Base-by-base conservation (phyloP, 2,888 invertebrate species). In the Dryococelus australis region DNA sequence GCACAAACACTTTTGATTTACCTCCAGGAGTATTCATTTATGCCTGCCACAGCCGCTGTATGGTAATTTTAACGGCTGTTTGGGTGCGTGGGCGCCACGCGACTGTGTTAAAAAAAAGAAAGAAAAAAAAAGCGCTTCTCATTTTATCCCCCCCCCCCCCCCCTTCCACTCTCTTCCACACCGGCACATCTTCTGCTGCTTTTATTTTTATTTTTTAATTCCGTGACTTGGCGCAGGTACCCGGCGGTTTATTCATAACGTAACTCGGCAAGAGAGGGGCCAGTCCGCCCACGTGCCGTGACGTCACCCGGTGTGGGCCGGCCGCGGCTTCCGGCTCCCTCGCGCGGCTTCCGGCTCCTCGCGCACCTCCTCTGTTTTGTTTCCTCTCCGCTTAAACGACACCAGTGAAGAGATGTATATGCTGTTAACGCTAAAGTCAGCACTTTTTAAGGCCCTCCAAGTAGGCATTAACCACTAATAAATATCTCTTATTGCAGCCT, bases 1-100 rank as follows among this genome's bases (percentile, higher is more conserved):
- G n/a, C n/a, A 24, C 65, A 65, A 65, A 65, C 65, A 65, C n/a
- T n/a, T 65, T 65, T 65, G 65, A 65, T 65, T 65, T 65, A 65
- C 20, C 20, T 9, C 24, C 65, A 0, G 65, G 16, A 20, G 65
- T 8, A n/a, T 65, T n/a, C 65, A n/a, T 65, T 65, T 65, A 20
- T n/a, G 65, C 6, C 65, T 20, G 65, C 35, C 35, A 20, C 65
- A 20, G 65, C 1, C 65, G n/a, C 20, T 24, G 65, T 24, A 65
- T 65, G 65, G n/a, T 65, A 65, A 65, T 65, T 65, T 65, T 65
- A 65, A 65, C 65, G 65, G 20, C 65, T 0, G n/a, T 1, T 35
- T 35, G 35, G 35, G 1, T n/a, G 65, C 24, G 65, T 65, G 65
- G 65, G 65, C n/a, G 65, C 65, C 20, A 65, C 65, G 65, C 65